Evolutionary conservation across 1,140 invertebrate species (phyloP).

Genomic region (Anthonomus grandis): DNA sequence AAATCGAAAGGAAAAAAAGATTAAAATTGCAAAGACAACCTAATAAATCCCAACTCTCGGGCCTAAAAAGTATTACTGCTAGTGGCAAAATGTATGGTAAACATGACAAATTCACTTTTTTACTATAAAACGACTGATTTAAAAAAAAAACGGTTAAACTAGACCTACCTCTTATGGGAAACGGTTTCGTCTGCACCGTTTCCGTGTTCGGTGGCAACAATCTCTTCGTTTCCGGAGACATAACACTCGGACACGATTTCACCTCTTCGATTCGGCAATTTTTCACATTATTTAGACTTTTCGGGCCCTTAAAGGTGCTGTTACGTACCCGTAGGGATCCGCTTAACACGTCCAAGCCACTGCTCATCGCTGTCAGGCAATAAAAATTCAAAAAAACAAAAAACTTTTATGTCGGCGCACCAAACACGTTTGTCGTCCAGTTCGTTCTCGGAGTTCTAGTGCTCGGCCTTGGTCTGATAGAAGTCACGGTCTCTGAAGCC

Average conservation of each 20-base stretch:
- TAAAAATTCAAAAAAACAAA: too few species aligned
- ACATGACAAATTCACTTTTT: background rate
- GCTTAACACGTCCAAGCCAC: slow-evolving; percentile 42
- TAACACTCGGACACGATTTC: slow-evolving; percentile 60
- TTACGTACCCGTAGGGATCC: slow-evolving; percentile 46
- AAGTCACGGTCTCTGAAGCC: slow-evolving; percentile 1
- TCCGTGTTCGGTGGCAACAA: slow-evolving; percentile 69
- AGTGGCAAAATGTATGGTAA: background rate
- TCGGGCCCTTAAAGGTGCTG: slow-evolving; percentile 29
- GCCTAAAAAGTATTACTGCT: too few species aligned
- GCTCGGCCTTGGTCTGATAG: too few species aligned
- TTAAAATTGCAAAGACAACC: too few species aligned
- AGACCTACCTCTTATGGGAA: slow-evolving; percentile 70
- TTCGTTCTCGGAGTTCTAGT: background rate
- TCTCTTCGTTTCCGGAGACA: slow-evolving; percentile 62
- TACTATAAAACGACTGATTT: background rate
- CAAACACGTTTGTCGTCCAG: slow-evolving; percentile 1
- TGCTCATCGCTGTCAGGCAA: slow-evolving; percentile 34
- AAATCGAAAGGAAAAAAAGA: too few species aligned
- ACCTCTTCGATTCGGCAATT: slow-evolving; percentile 49
- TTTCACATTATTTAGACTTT: slow-evolving; percentile 23
- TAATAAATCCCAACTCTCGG: too few species aligned
- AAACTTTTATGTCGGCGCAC: slow-evolving; percentile 1
- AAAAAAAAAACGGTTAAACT: too few species aligned
- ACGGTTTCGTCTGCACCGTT: slow-evolving; percentile 81